Conservation (phyloP, 64 coral and sea anemone species). For the Acropora yongei region DNA sequence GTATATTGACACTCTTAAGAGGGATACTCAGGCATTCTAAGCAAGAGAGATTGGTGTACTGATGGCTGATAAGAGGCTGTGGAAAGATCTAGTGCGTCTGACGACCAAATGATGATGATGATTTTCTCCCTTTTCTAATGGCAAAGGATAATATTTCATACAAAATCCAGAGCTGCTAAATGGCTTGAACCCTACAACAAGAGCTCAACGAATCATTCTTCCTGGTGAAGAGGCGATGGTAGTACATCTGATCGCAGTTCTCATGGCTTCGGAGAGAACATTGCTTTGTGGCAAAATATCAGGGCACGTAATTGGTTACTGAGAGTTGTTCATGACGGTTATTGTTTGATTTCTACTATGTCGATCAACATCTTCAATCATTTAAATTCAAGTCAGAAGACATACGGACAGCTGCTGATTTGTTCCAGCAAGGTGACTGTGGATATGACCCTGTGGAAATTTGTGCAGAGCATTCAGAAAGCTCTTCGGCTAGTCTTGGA, state of each 20-base stretch:
- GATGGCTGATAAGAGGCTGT: too few species aligned
- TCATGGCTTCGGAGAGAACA: background rate
- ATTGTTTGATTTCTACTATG: background rate
- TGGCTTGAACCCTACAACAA: conserved; percentile 6
- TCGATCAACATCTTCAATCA: conserved; percentile 44
- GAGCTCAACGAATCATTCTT: background rate
- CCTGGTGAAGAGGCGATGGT: background rate
- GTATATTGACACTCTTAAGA: too few species aligned
- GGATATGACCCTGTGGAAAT: conserved; percentile 69
- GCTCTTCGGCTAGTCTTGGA: conserved; percentile 39
- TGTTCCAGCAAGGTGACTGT: conserved; percentile 44
- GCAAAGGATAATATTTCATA: background rate
- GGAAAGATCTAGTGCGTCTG: too few species aligned
- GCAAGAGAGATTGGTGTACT: too few species aligned
- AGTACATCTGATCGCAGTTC: background rate
- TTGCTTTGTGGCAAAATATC: background rate
- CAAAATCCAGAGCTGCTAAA: background rate
- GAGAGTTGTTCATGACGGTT: background rate
- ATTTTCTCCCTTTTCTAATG: background rate
- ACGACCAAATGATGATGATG: too few species aligned
- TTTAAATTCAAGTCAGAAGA: conserved; percentile 63
- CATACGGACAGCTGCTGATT: conserved; percentile 57
- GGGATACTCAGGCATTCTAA: too few species aligned
- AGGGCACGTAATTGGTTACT: conserved; percentile 1
- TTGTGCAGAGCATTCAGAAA: conserved; percentile 4